These are phyloP conservation scores for Abramis brama DNA, from an alignment of 2,113 vertebrate species.

Conservation along the genomic window DNA sequence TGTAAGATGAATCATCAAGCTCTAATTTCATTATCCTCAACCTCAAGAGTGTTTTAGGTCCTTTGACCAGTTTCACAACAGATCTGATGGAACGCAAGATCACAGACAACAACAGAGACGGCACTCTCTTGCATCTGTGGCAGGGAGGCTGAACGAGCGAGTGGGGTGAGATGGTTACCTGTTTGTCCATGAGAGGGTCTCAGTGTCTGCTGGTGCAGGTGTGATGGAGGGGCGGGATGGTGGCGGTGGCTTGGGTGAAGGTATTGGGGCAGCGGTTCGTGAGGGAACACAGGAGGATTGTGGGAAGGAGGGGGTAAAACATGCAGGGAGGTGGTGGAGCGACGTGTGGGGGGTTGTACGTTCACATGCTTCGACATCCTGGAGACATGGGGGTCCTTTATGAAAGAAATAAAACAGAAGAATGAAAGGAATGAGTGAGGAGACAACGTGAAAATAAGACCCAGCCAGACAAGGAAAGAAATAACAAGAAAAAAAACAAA, in stretches of 20 bases:
- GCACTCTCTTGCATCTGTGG: background rate
- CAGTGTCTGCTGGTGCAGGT: constrained; percentile 79
- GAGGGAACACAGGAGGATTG: constrained; percentile 68
- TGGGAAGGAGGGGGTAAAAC: constrained; percentile 72
- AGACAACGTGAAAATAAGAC: background rate
- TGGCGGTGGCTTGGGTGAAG: constrained; percentile 62
- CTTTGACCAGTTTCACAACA: background rate
- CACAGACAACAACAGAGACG: constrained; percentile 17
- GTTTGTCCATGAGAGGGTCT: constrained; percentile 78
- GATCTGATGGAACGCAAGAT: background rate
- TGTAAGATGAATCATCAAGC: background rate
- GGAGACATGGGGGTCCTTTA: constrained; percentile 68
- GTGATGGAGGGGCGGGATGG: constrained; percentile 78
- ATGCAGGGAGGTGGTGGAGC: constrained; percentile 70
- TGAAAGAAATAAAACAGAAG: constrained; percentile 70
- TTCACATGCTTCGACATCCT: constrained; percentile 79
- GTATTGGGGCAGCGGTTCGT: constrained; percentile 69
- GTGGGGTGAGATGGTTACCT: constrained; percentile 80
- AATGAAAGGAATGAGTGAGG: constrained; percentile 1
- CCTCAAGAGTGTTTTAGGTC: background rate
- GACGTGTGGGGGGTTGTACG: constrained; percentile 66
- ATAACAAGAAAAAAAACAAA: background rate
- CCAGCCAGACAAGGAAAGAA: constrained; percentile 21
- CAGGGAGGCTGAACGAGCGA: background rate
- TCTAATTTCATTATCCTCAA: background rate